Evolutionary conservation across 2,888 invertebrate genomes (phyloP).

Genomic region (Invenusta paracnida): DNA sequence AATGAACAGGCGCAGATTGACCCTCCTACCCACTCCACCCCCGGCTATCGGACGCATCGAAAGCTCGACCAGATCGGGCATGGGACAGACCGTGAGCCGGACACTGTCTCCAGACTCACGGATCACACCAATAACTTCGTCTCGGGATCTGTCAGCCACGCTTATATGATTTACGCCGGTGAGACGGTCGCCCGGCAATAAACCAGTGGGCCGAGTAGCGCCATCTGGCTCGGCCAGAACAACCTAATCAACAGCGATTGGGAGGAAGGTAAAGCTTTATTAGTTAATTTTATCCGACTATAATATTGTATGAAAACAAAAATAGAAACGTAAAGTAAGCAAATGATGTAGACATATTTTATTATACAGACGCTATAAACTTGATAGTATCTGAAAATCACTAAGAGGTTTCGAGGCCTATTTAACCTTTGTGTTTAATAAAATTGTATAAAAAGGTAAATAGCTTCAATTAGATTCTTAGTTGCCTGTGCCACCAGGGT

Average conservation of each 20-base stretch:
- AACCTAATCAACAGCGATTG: slow-evolving; percentile 66
- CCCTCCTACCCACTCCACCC: neutral
- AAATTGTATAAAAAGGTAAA: too few relatives aligned
- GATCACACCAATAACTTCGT: slow-evolving; percentile 87
- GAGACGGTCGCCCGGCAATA: slow-evolving; percentile 87
- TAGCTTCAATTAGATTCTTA: too few relatives aligned
- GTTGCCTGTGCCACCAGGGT: too few relatives aligned
- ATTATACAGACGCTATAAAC: too few relatives aligned
- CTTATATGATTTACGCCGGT: slow-evolving; percentile 81
- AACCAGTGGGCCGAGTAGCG: slow-evolving; percentile 69
- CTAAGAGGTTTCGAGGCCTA: too few relatives aligned
- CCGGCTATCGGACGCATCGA: neutral
- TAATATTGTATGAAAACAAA: too few relatives aligned
- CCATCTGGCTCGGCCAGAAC: slow-evolving; percentile 82
- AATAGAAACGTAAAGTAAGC: too few relatives aligned
- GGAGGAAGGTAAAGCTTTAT: neutral
- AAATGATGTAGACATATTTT: too few relatives aligned
- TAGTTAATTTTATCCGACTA: too few relatives aligned
- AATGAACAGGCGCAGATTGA: neutral
- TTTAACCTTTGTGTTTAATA: too few relatives aligned
- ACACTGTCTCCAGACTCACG: slow-evolving; percentile 52
- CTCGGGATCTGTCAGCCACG: slow-evolving; percentile 78
- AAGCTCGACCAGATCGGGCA: slow-evolving; percentile 82
- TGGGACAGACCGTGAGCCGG: slow-evolving; percentile 86
- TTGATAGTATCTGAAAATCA: too few relatives aligned